phyloP scores from a whole-genome alignment of 2,113 vertebrate genomes.

The Oreochromis spilurus region DNA sequence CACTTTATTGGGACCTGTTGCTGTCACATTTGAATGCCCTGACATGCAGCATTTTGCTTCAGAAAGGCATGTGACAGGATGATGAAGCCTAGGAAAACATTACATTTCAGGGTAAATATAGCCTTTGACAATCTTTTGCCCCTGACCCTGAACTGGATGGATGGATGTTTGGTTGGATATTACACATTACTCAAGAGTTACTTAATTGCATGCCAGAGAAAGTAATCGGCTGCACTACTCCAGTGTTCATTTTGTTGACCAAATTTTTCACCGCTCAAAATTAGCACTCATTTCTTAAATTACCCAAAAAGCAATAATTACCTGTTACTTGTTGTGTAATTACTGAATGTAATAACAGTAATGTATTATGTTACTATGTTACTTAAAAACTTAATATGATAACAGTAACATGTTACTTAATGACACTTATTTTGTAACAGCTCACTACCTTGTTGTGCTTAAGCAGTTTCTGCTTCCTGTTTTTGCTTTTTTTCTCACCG shows the following conservation, averaged over 20 bases:
- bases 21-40: neutral
- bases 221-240: neutral
- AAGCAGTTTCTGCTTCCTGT: neutral
- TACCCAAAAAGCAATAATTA: neutral
- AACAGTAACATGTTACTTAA: neutral
- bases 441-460: neutral
- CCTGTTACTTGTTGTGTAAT: neutral
- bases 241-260: neutral
- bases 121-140: neutral
- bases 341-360: neutral
- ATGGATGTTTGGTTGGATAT: neutral
- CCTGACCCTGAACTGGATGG: neutral
- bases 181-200: neutral
- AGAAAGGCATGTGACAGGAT: neutral
- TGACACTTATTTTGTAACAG: neutral
- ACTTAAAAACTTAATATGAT: neutral
- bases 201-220: neutral
- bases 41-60: neutral
- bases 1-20: neutral
- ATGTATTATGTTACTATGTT: neutral
- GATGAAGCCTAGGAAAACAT: neutral
- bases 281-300: neutral
- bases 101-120: neutral
- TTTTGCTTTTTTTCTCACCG: neutral
- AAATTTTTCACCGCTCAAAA: neutral